Conservation (phyloP, 2,113 vertebrate genomes). For the Mobula birostris region DNA sequence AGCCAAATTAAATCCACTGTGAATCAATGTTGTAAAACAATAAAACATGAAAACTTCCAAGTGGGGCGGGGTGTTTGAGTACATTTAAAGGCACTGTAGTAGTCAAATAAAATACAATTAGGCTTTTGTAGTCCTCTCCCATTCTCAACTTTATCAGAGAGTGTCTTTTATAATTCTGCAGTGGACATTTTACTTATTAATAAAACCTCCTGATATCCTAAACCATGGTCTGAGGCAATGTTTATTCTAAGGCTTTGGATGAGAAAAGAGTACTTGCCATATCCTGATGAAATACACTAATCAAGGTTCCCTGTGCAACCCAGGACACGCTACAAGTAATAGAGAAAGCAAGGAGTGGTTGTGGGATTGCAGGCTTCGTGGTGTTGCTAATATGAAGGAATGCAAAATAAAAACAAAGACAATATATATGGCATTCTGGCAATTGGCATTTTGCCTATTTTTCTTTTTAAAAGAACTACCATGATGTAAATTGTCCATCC, state of each 20-base stretch:
- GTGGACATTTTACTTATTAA: background rate
- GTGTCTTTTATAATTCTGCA: too few relatives aligned
- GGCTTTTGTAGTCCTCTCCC: too few relatives aligned
- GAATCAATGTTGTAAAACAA: too few relatives aligned
- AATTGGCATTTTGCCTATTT: background rate
- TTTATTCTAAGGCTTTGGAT: background rate
- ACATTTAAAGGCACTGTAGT: too few relatives aligned
- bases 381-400: background rate
- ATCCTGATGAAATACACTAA: background rate
- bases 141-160: too few relatives aligned
- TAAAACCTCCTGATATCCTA: background rate
- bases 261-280: background rate
- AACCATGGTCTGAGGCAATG: background rate
- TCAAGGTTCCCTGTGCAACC: background rate
- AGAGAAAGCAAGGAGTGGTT: background rate
- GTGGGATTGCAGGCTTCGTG: background rate
- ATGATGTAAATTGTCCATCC: background rate
- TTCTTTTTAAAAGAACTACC: background rate
- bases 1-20: too few relatives aligned
- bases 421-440: background rate
- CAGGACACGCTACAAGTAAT: background rate
- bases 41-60: too few relatives aligned
- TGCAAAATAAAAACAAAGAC: background rate
- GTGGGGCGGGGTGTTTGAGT: too few relatives aligned
- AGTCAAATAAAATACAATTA: too few relatives aligned